Percentiles rank a stretch among this genome's conserved stretches.
Conservation (phyloP, 2,113 vertebrate genomes). For the Neomonachus schauinslandi region DNA sequence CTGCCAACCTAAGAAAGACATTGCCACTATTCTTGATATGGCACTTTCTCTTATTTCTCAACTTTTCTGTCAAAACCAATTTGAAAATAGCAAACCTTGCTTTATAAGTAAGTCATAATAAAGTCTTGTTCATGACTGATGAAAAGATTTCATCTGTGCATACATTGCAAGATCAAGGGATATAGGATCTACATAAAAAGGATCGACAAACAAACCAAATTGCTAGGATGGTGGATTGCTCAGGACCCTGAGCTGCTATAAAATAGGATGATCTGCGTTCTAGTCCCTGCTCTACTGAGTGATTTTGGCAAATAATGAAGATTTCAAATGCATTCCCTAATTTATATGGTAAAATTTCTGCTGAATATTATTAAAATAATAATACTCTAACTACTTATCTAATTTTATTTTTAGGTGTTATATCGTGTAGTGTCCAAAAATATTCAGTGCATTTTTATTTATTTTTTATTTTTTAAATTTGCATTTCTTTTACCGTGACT, state of each 20-base stretch:
- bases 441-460: not conserved
- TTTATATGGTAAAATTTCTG: not conserved
- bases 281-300: not conserved
- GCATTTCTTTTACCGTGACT: not conserved
- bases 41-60: constrained; percentile 49
- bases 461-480: not conserved
- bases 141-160: not conserved
- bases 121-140: not conserved
- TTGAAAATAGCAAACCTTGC: constrained; percentile 57
- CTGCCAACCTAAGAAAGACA: not conserved
- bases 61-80: constrained; percentile 46
- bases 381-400: not conserved
- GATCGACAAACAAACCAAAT: not conserved
- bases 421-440: not conserved
- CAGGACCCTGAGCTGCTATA: not conserved
- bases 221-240: not conserved
- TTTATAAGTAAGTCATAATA: constrained; percentile 40
- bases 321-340: not conserved
- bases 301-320: not conserved
- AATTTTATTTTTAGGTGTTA: not conserved
- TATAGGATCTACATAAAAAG: not conserved
- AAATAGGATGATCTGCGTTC: not conserved
- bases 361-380: not conserved
- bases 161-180: not conserved
- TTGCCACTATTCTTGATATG: not conserved